A percentile compares a stretch with the other conserved stretches of the same genome.
These are phyloP conservation scores for Apotomis turbidana DNA, from an alignment of 2,888 invertebrate genomes.

Conservation along the genomic window DNA sequence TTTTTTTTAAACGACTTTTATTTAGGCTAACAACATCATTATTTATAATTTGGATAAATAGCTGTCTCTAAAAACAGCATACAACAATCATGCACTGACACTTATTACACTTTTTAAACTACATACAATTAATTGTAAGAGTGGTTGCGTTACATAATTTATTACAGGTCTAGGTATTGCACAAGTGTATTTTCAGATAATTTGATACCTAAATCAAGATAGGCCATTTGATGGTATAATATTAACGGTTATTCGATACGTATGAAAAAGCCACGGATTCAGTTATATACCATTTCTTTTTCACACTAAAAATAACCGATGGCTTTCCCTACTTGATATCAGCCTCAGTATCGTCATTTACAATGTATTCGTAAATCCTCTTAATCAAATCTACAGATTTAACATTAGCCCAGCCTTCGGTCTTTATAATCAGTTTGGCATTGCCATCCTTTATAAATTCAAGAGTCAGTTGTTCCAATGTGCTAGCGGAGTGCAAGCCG, in stretches of 20 bases:
- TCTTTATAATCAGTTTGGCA: conserved; percentile 72
- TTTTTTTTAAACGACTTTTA: conserved; percentile 30
- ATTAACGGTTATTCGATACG: too few species aligned
- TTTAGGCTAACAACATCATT: conserved; percentile 32
- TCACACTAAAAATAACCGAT: too few species aligned
- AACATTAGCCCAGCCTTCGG: conserved; percentile 72
- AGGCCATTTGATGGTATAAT: too few species aligned
- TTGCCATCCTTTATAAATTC: conserved; percentile 79
- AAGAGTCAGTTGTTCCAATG: conserved; percentile 66
- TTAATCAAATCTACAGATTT: conserved; percentile 75
- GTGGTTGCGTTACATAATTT: too few species aligned
- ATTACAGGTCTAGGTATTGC: not conserved
- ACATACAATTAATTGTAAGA: too few species aligned
- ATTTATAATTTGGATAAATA: conserved; percentile 1
- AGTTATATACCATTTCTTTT: too few species aligned
- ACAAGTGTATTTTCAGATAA: not conserved
- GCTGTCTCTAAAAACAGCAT: too few species aligned
- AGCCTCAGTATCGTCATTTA: conserved; percentile 69
- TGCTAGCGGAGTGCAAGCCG: conserved; percentile 72
- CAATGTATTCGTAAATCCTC: conserved; percentile 73
- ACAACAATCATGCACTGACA: not conserved
- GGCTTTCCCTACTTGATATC: conserved; percentile 56
- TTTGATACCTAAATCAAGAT: too few species aligned
- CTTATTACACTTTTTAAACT: too few species aligned
- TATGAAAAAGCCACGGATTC: too few species aligned